phyloP scores from a whole-genome alignment of 2,888 invertebrate species.

The Melinopterus prodromus region DNA sequence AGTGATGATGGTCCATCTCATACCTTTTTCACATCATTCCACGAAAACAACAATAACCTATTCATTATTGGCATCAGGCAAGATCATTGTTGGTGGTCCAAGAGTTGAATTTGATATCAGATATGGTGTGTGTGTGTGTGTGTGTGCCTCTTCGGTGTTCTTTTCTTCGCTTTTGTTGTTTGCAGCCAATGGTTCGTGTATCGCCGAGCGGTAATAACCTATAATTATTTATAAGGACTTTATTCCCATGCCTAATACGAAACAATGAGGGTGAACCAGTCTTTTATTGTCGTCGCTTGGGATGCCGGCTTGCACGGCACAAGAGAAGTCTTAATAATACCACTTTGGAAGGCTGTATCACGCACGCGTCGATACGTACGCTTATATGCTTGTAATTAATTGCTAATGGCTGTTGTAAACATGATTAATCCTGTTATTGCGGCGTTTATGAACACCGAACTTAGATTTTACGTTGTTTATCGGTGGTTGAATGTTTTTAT shows the following conservation, averaged over 20 bases:
- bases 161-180: background rate
- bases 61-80: constrained; percentile 32
- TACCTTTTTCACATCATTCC: constrained; percentile 18
- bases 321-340: background rate
- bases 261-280: constrained; percentile 53
- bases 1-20: background rate
- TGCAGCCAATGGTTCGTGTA: constrained; percentile 10
- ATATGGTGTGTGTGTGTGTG: constrained; percentile 44
- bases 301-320: constrained; percentile 17
- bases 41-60: constrained; percentile 37
- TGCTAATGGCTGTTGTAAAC: background rate
- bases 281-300: constrained; percentile 34
- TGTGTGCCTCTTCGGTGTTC: background rate
- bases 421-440: background rate
- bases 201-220: constrained; percentile 51
- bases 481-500: too few relatives aligned
- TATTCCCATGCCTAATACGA: constrained; percentile 57
- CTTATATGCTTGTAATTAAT: background rate
- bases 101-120: constrained; percentile 56
- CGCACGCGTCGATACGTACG: background rate
- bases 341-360: background rate
- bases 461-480: too few relatives aligned
- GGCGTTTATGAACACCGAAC: too few relatives aligned
- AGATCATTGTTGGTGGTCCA: constrained; percentile 54
- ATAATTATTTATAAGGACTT: constrained; percentile 54